These are phyloP conservation scores for Calvadosia cruxmelitensis DNA, from an alignment of 30 jellyfish, hydroid and myxozoan species.

Conservation along the genomic window DNA sequence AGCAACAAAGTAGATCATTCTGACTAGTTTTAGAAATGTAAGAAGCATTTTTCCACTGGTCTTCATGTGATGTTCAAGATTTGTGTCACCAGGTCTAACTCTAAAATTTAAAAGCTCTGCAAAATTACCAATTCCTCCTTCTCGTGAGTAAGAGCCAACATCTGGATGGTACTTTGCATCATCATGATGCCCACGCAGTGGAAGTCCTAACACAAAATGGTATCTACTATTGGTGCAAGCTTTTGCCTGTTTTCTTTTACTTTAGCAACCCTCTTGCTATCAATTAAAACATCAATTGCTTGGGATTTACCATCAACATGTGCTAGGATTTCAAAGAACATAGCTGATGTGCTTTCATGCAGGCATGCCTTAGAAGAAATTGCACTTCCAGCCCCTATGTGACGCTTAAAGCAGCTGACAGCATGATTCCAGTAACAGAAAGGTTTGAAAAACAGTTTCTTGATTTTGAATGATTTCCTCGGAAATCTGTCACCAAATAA, in stretches of 20 bases:
- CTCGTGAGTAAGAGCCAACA: constrained; percentile 2
- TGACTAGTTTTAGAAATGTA: constrained; percentile 49
- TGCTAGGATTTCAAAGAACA: too few species aligned
- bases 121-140: too few species aligned
- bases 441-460: not conserved
- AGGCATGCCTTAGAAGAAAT: too few species aligned
- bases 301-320: too few species aligned
- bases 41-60: not conserved
- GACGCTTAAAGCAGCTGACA: not conserved
- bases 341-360: too few species aligned
- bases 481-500: not conserved
- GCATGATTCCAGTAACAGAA: not conserved
- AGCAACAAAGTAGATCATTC: constrained; percentile 30
- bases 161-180: constrained; percentile 16
- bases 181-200: constrained; percentile 14
- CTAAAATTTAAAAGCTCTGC: not conserved
- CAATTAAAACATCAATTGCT: too few species aligned
- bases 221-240: too few species aligned
- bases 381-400: too few species aligned
- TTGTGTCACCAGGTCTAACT: constrained; percentile 1
- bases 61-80: not conserved
- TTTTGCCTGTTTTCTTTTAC: too few species aligned
- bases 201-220: not conserved
- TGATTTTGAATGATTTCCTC: not conserved
- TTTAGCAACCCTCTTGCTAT: too few species aligned